Percentiles rank a stretch among this genome's conserved stretches.
phyloP scores from a whole-genome alignment of 2,888 invertebrate genomes.

The Neoaliturus tenellus region DNA sequence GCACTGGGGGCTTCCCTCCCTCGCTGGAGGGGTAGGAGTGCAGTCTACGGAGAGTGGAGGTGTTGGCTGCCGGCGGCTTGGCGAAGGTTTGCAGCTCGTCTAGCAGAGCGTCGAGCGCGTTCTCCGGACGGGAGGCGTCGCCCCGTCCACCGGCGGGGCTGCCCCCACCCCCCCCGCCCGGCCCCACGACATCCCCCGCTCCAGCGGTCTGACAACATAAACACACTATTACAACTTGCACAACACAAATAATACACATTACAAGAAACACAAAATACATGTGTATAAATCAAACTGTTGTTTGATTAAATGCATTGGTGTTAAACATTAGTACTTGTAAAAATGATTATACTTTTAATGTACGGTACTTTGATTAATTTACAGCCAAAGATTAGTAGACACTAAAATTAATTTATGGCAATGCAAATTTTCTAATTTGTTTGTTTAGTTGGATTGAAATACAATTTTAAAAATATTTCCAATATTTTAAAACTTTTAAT shows the following conservation, averaged over 20 bases:
- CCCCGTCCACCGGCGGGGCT: constrained; percentile 78
- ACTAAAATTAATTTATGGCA: too few relatives aligned
- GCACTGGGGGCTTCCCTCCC: constrained; percentile 85
- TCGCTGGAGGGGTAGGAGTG: constrained; percentile 92
- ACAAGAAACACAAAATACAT: too few relatives aligned
- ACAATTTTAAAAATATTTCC: too few relatives aligned
- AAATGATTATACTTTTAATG: neutral
- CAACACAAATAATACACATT: neutral
- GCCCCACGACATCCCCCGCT: constrained; percentile 65
- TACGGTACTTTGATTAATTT: too few relatives aligned
- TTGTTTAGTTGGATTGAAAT: too few relatives aligned
- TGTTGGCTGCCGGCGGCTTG: constrained; percentile 75
- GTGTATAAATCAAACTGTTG: neutral
- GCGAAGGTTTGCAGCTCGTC: constrained; percentile 95
- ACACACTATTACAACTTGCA: neutral
- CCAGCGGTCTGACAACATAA: constrained; percentile 59
- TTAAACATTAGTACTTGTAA: neutral
- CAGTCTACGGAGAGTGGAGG: constrained; percentile 79
- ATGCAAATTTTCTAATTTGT: too few relatives aligned
- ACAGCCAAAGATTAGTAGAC: too few relatives aligned
- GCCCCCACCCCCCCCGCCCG: constrained; percentile 74
- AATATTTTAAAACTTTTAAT: too few relatives aligned
- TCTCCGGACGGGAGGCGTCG: constrained; percentile 82
- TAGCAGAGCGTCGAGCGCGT: constrained; percentile 98
- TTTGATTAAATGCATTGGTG: neutral